Evolutionary conservation across 2,888 invertebrate species (phyloP).

Genomic region (Strigamia transsilvanica): DNA sequence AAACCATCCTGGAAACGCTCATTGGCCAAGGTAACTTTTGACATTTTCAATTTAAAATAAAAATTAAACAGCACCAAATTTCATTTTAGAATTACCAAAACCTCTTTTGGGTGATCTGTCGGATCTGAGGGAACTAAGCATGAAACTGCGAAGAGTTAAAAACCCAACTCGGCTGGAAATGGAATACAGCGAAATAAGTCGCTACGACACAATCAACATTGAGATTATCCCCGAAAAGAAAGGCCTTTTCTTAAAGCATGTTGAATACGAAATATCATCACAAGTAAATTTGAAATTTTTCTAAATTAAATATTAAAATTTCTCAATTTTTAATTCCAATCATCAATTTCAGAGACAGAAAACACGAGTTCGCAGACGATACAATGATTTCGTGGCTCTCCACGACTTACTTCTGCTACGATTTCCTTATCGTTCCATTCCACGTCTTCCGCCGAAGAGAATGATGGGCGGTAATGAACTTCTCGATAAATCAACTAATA

Average conservation of each 20-base stretch:
- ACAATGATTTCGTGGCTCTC: constrained; percentile 65
- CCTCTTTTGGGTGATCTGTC: constrained; percentile 63
- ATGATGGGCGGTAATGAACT: constrained; percentile 60
- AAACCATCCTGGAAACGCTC: constrained; percentile 54
- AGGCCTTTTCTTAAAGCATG: constrained; percentile 65
- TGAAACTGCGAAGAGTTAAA: constrained; percentile 61
- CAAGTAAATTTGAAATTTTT: constrained; percentile 6
- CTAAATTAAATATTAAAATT: neutral
- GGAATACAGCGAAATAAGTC: constrained; percentile 62
- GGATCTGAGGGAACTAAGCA: constrained; percentile 61
- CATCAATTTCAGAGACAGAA: constrained; percentile 62
- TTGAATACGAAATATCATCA: constrained; percentile 65
- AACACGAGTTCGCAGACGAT: constrained; percentile 63
- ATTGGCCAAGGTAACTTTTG: constrained; percentile 54
- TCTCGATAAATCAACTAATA: constrained; percentile 20
- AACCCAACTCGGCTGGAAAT: constrained; percentile 63
- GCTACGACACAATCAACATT: constrained; percentile 63
- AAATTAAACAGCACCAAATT: too few species aligned
- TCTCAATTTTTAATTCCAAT: neutral
- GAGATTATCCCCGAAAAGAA: constrained; percentile 65
- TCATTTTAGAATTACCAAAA: constrained; percentile 63
- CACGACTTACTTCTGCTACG: constrained; percentile 63
- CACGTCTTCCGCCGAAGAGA: constrained; percentile 65
- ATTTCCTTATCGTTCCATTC: constrained; percentile 64
- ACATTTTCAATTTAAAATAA: neutral